Evolutionary conservation across 92 coral and sea anemone species (phyloP), one percentile per base, ranked within the genome.

Genomic region (Siderastrea siderea): DNA sequence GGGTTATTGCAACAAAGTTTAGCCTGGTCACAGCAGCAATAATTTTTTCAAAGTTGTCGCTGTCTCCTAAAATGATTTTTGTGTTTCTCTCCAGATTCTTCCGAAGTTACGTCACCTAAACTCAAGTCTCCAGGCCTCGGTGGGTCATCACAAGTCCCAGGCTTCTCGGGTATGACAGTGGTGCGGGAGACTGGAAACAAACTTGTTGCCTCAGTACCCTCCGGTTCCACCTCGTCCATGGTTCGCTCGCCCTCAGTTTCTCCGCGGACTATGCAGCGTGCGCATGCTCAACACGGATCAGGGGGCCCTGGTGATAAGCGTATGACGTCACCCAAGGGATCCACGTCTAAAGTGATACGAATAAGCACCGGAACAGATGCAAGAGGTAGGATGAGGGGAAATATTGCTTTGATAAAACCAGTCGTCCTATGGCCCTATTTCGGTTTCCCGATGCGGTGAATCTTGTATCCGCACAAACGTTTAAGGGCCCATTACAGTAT

Each of bases 211-310:
- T 26, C 38, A 26, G 38, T 26, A 0, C 38, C 38, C 38, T 26
- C 72, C 76, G 74, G 77, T 66, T 71, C 88, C 6, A 60, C 89
- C 9, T 85, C 92, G 53, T 68, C 85, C n/a, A 54, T 81, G 68
- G 65, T 48, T 50, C 85, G 85, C 73, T 91, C 94, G 38, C 91
- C 88, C 44, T 82, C 94, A 82, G 86, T 87, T 46, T 91, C 92
- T 19, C 91, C 91, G 58, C 88, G 88, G 45, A 59, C 71, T 13
- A 15, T 73, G n/a, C 88, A 84, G 52, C 85, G 79, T 13, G 71
- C 58, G n/a, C 85, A 57, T 55, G 49, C 80, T 13, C 71, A 68
- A 3, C 78, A 55, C 45, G 63, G 62, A 12, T 15, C 80, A 49
- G 90, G 78, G 51, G 12, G 19, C 54, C 66, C 85, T n/a, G 71